Conservation (phyloP, 2,888 invertebrate species). For the Zaprionus bogoriensis region DNA sequence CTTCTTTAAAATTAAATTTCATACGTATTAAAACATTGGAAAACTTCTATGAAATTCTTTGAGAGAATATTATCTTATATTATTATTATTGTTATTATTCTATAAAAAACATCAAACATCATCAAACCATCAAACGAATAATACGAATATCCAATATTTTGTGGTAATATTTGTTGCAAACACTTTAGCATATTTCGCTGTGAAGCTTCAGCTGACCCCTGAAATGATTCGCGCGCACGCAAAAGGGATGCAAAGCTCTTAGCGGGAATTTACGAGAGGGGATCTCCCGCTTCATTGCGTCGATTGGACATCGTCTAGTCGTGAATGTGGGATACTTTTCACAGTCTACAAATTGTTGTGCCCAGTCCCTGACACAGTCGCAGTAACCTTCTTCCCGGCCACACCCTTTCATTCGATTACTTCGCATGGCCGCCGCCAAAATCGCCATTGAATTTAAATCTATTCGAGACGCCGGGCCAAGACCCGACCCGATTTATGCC, state of each 20-base stretch:
- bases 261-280: slow-evolving; percentile 11
- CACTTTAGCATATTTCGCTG: background rate
- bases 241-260: slow-evolving; percentile 3
- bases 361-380: background rate
- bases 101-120: no score
- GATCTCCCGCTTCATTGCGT: slow-evolving; percentile 29
- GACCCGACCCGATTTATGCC: slow-evolving; percentile 64
- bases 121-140: no score
- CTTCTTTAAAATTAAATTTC: no score
- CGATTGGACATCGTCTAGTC: slow-evolving; percentile 15
- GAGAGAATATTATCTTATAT: no score
- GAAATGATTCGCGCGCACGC: no score
- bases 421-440: slow-evolving; percentile 29
- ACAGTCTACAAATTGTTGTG: slow-evolving; percentile 43
- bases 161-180: background rate
- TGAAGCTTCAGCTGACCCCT: background rate
- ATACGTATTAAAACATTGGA: no score
- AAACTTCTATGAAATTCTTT: no score
- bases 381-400: background rate
- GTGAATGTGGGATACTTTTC: slow-evolving; percentile 32
- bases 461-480: slow-evolving; percentile 11
- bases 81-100: no score
- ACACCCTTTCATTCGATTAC: slow-evolving; percentile 41
- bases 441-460: slow-evolving; percentile 46
- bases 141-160: no score